Evolutionary conservation across 2,888 invertebrate genomes (phyloP), one percentile per base, ranked within the genome.

Genomic region (Meteorus colon): DNA sequence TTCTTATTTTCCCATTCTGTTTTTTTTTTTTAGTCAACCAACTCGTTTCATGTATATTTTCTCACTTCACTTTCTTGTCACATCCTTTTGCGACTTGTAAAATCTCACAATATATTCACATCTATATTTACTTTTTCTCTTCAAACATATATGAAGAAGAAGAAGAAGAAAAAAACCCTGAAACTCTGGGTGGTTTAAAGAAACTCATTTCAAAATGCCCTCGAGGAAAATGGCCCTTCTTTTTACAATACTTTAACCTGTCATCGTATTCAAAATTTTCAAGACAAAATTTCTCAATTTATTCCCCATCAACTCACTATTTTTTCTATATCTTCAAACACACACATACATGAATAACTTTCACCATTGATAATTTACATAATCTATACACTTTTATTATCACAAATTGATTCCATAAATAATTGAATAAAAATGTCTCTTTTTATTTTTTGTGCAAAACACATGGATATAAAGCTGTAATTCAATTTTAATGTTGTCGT

Each of bases 161-260:
- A 24, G 24, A n/a, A n/a, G 5, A n/a, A 55, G 19, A 51, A 31
- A 31, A 65, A 41, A 29, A 72, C 51, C 34, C 59, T 45, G 45
- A 45, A 62, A 45, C 65, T 65, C 45, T 71, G 65, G 63, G 73
- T 62, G 45, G 45, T 69, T 29, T 72, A 68, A 63, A 77, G 8
- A 77, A 77, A 74, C 76, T 74, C 76, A 73, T 74, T 77, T 74
- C 65, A 77, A 79, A 79, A 77, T 74, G 74, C 71, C 72, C 77
- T 77, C 63, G 66, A 76, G 74, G 76, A 76, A 73, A 59, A 55
- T 55, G 29, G 66, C 65, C 59, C 34, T 72, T 77, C 65, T 66
- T 60, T 37, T 34, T 29, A 60, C 29, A 27, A 71, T 19, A 41
- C n/a, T 27, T 12, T n/a, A 37, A 72, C 14, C 12, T 16, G n/a